A percentile compares a stretch with the other conserved stretches of the same genome.
Evolutionary conservation across 2,888 invertebrate genomes (phyloP).

Genomic region (Chorisops tibialis): DNA sequence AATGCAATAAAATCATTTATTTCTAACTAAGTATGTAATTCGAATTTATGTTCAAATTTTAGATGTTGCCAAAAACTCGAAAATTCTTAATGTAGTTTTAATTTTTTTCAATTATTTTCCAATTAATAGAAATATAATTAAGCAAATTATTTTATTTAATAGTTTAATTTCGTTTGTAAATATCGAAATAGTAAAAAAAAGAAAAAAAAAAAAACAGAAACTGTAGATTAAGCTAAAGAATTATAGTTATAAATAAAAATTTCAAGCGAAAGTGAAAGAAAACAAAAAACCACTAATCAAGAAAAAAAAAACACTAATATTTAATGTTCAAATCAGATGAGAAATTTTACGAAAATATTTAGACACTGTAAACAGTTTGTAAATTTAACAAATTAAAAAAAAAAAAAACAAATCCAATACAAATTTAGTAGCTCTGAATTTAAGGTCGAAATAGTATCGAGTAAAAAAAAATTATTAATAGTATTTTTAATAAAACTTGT

Average conservation of each 20-base stretch:
- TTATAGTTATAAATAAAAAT: background rate
- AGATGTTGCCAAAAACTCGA: constrained; percentile 17
- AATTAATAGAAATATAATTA: too few species aligned
- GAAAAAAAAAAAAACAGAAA: background rate
- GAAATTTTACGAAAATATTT: constrained; percentile 1
- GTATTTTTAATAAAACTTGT: background rate
- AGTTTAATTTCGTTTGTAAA: constrained; percentile 17
- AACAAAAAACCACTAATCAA: background rate
- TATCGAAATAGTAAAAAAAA: background rate
- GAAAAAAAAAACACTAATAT: background rate
- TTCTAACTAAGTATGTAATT: background rate
- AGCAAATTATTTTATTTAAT: too few species aligned
- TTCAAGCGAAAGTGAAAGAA: background rate
- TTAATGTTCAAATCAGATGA: background rate
- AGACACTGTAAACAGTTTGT: background rate
- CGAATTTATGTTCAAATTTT: background rate
- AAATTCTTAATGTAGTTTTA: too few species aligned
- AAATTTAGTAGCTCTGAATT: constrained; percentile 24
- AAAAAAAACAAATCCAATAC: constrained; percentile 13
- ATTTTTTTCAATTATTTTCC: too few species aligned
- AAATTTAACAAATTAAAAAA: background rate
- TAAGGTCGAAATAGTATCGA: constrained; percentile 23
- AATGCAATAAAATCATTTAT: background rate
- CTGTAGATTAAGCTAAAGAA: background rate
- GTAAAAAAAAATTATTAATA: background rate